These are phyloP conservation scores for Ypsolopha scabrella DNA, from an alignment of 2,888 invertebrate species.

Conservation along the genomic window DNA sequence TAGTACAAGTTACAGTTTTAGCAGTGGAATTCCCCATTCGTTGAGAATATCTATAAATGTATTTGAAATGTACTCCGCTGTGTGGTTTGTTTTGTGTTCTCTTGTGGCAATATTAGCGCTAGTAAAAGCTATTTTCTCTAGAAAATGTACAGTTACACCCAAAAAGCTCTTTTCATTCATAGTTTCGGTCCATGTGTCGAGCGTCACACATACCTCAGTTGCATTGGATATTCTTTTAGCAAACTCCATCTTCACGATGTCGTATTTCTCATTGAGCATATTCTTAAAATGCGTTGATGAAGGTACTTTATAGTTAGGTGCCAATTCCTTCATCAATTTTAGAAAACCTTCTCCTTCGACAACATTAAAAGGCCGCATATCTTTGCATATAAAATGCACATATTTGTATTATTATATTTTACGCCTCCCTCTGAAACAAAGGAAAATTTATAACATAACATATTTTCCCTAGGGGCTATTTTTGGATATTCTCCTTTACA, in stretches of 20 bases:
- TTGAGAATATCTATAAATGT: conserved; percentile 1
- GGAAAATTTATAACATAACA: too few species aligned
- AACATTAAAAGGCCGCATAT: conserved; percentile 8
- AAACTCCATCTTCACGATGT: not conserved
- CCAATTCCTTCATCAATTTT: conserved; percentile 9
- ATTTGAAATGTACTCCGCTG: conserved; percentile 2
- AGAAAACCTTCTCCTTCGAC: conserved; percentile 9
- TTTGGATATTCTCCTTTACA: not conserved
- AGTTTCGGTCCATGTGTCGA: conserved; percentile 2
- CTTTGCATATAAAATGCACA: conserved; percentile 9
- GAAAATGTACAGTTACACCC: conserved; percentile 2
- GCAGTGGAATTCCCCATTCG: conserved; percentile 2
- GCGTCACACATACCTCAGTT: not conserved
- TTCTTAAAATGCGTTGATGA: conserved; percentile 6
- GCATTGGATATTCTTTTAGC: conserved; percentile 1
- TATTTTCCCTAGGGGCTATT: not conserved
- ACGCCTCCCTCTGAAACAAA: conserved; percentile 7
- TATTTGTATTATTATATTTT: conserved; percentile 7
- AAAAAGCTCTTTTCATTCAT: conserved; percentile 1
- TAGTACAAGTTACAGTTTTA: conserved; percentile 1
- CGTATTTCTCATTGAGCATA: not conserved
- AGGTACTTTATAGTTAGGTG: conserved; percentile 8
- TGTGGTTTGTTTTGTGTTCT: conserved; percentile 1
- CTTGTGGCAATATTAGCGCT: conserved; percentile 2
- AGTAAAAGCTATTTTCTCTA: not conserved